Evolutionary conservation across 2,797 vertebrate genomes (phyloP), one percentile per base, ranked within the genome.

Genomic region (Argyrosomus regius): DNA sequence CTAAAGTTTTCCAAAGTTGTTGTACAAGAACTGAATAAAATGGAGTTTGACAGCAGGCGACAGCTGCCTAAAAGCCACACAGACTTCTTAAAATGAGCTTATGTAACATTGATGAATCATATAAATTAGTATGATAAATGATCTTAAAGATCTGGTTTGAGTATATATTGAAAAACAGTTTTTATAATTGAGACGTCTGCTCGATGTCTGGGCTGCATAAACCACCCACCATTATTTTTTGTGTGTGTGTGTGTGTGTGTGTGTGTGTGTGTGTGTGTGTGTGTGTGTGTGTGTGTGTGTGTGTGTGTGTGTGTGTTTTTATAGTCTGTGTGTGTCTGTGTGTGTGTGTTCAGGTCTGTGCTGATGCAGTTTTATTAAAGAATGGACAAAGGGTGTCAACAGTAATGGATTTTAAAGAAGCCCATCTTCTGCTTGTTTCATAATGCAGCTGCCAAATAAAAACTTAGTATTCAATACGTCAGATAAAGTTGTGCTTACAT

Each of bases 401-500:
- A 24, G 28, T 81, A 85, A 83, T 87, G 82, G 73, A 72, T 80
- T 87, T 84, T 78, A 72, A 86, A 84, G 74, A 8, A 75, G 83
- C 60, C 22, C n/a, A n/a, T 76, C 31, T 48, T 66, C 60, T 80
- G 9, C 41, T 75, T 3, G 12, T 52, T 61, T 63, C 26, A 5
- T 17, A 17, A 64, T 16, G 41, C 48, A 75, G 78, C 48, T 48
- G 16, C 53, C 66, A 81, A 75, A 77, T 72, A 10, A 31, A 72
- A 60, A 24, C 67, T 46, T 1, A 18, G 48, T 28, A 18, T 62
- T 66, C 18, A 17, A 11, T 52, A 14, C 1, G 7, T 46, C 31
- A 22, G 18, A 24, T 54, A 18, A 73, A 56, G 14, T 18, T 1
- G 39, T 45, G 43, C 48, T 65, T n/a, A 0, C 24, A 6, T 28